phyloP scores from a whole-genome alignment of 2,113 vertebrate species.

The Empidonax alnorum region DNA sequence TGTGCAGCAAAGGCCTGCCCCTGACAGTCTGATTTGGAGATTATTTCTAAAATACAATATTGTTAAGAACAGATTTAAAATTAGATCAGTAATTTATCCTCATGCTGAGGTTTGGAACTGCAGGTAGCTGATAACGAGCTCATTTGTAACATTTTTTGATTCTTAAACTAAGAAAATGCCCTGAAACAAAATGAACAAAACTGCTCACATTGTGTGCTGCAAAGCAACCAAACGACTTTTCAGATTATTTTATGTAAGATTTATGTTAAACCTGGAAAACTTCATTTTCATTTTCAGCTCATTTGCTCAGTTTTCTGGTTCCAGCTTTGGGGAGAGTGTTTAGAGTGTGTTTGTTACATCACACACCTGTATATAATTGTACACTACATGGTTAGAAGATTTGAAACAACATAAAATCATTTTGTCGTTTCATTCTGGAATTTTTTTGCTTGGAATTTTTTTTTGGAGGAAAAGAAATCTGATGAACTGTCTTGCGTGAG shows the following conservation, averaged over 20 bases:
- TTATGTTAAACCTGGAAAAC: neutral
- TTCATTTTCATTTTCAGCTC: neutral
- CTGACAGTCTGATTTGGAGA: neutral
- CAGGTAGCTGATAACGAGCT: constrained; percentile 19
- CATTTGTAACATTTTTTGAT: neutral
- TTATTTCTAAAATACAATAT: neutral
- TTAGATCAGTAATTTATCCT: neutral
- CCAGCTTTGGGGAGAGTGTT: neutral
- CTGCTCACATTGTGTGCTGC: neutral
- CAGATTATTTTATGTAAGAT: neutral
- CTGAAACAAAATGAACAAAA: neutral
- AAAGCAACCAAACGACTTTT: neutral
- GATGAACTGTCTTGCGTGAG: neutral
- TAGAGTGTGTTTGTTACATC: neutral
- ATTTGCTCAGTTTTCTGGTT: neutral
- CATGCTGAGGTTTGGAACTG: neutral
- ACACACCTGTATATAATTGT: neutral
- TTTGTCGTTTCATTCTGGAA: neutral
- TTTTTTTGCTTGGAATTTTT: neutral
- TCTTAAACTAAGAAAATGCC: neutral
- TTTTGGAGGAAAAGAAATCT: neutral
- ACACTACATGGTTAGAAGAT: neutral
- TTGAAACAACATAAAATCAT: neutral
- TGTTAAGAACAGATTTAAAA: neutral
- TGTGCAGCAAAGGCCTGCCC: neutral